Conservation (phyloP, 2,888 invertebrate genomes). For the Molorchus minor region DNA sequence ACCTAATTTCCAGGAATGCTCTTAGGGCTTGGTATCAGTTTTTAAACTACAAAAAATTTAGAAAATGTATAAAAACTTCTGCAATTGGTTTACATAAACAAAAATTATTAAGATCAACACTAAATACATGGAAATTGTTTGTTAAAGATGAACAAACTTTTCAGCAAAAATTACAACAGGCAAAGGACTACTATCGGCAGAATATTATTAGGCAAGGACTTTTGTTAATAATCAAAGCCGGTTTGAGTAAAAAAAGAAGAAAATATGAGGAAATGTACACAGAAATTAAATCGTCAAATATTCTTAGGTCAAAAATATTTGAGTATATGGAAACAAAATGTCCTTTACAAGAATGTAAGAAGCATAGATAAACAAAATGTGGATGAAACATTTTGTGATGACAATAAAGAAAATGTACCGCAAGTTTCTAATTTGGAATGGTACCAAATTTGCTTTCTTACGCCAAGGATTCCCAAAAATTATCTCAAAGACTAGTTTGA, state of each 20-base stretch:
- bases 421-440: constrained; percentile 36
- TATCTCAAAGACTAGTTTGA: constrained; percentile 38
- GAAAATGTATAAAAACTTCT: not conserved
- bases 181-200: constrained; percentile 44
- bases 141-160: constrained; percentile 33
- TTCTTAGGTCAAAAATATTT: constrained; percentile 50
- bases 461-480: constrained; percentile 44
- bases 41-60: constrained; percentile 4
- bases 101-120: constrained; percentile 11
- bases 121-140: constrained; percentile 33
- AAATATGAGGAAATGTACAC: constrained; percentile 33
- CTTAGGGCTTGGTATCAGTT: constrained; percentile 7
- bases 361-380: not conserved
- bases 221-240: constrained; percentile 43
- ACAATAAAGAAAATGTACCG: constrained; percentile 19
- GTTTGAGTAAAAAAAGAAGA: constrained; percentile 39
- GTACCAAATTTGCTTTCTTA: constrained; percentile 48
- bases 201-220: constrained; percentile 44
- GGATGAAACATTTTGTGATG: not conserved
- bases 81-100: constrained; percentile 7
- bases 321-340: constrained; percentile 50
- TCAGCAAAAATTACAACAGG: constrained; percentile 37
- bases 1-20: constrained; percentile 7
- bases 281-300: constrained; percentile 38
- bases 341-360: constrained; percentile 30